Base-by-base conservation (phyloP, 2,888 invertebrate species). In the Noctua janthe region DNA sequence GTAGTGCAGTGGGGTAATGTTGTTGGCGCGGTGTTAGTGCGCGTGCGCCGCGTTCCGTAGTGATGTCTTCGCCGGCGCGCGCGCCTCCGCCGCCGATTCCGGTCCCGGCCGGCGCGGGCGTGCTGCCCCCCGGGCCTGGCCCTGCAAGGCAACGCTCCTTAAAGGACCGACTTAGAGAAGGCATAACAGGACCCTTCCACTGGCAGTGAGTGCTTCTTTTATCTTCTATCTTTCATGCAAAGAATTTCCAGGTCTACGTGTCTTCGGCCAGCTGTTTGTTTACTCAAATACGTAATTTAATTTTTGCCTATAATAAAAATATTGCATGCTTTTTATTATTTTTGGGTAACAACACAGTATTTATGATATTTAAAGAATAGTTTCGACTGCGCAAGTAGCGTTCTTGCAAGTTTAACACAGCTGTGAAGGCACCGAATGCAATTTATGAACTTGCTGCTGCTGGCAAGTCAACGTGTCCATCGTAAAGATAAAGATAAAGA, bases 141-240 rank as follows among this genome's bases (percentile, higher is more conserved):
- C 98, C 98, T 80, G 97, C 98, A 83, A 97, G 98, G 80, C 98
- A 98, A 92, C 97, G 98, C 85, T 98, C 98, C 76, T 97, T 98
- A 91, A 98, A 98, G 94, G 98, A 98, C 94, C 97, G 98, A 79
- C 97, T 98, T 76, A 97, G 98, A 94, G 98, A 98, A 88, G 98
- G 98, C 92, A 98, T 98, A 93, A 98, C 98, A 74, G 98, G 98
- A 94, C 98, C 98, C 91, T 98, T 98, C 94, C 97, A 98, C 92
- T 98, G 98, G 98, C 98, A 98, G 98, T 98, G 97, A 98, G 98
- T 98, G 93, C 86, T 90, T 81, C 64, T 83, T 81, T 86, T 79
- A 73, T 85, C 64, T 83, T 81, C 86, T 79, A 73, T 85, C 82
- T 74, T 80, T 67, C 79, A 66, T 71, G 72, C 71, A 80, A 82